Conservation (phyloP, 2,888 invertebrate species). For the Athrips mouffetella region DNA sequence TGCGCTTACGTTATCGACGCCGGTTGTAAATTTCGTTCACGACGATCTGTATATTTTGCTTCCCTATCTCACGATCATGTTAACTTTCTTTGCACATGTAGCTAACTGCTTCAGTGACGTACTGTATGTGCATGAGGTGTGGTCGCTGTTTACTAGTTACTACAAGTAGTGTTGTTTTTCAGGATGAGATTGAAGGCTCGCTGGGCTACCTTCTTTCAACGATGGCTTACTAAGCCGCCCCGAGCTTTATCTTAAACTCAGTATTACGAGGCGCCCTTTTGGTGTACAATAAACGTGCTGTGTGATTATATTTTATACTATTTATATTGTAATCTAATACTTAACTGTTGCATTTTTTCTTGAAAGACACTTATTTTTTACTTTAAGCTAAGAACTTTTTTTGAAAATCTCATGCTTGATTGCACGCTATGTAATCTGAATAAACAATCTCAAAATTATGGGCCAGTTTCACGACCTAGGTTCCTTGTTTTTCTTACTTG, state of each 20-base stretch:
- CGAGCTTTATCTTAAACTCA: constrained; percentile 43
- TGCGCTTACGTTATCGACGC: constrained; percentile 34
- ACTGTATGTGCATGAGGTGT: constrained; percentile 52
- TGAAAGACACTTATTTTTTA: constrained; percentile 50
- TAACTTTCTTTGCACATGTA: constrained; percentile 63
- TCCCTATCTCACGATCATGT: constrained; percentile 53
- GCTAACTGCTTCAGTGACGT: constrained; percentile 55
- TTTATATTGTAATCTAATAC: constrained; percentile 30
- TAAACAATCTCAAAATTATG: constrained; percentile 48
- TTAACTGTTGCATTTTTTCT: constrained; percentile 45
- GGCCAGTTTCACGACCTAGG: constrained; percentile 66
- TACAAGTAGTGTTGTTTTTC: constrained; percentile 74
- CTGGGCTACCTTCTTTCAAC: constrained; percentile 82
- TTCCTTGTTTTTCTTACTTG: constrained; percentile 39
- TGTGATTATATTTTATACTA: constrained; percentile 33
- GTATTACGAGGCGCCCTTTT: constrained; percentile 51
- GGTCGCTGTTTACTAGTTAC: constrained; percentile 47
- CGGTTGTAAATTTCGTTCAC: constrained; percentile 53
- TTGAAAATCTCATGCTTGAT: constrained; percentile 40
- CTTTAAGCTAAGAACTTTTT: constrained; percentile 34
- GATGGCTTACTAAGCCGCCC: constrained; percentile 76
- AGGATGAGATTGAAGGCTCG: constrained; percentile 83
- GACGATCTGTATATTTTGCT: constrained; percentile 77
- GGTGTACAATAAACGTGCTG: constrained; percentile 39
- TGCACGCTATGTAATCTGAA: constrained; percentile 51